These are phyloP conservation scores for Tetrao urogallus DNA, from an alignment of 2,113 vertebrate genomes.

Conservation along the genomic window DNA sequence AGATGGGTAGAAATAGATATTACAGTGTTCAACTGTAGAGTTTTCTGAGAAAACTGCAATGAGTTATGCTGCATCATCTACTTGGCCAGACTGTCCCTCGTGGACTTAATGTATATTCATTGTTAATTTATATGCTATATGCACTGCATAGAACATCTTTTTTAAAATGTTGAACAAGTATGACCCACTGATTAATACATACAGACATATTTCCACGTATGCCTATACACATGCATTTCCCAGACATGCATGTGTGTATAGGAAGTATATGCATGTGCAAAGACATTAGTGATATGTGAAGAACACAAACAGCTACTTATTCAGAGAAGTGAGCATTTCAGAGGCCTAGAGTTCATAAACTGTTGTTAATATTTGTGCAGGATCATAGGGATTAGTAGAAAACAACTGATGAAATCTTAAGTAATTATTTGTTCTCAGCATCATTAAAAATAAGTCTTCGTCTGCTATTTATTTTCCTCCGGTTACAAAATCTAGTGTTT, in stretches of 20 bases:
- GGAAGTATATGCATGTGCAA: neutral
- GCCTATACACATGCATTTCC: neutral
- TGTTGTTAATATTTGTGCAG: neutral
- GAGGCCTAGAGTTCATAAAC: neutral
- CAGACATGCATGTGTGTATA: neutral
- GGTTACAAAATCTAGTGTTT: neutral
- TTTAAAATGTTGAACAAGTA: neutral
- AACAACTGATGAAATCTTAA: neutral
- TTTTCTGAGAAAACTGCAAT: neutral
- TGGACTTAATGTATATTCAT: neutral
- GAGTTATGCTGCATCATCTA: neutral
- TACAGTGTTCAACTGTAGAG: neutral
- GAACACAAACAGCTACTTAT: neutral
- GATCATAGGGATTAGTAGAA: neutral
- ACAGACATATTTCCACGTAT: fast-evolving
- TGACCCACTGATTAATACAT: neutral
- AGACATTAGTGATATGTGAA: neutral
- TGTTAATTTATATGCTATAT: neutral
- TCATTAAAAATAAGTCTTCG: neutral
- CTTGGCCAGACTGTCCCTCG: neutral
- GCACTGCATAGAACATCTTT: neutral
- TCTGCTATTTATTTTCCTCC: neutral
- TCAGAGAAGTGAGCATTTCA: neutral
- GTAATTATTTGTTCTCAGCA: neutral
- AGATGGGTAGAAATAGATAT: neutral